Evolutionary conservation across 2,113 vertebrate species (phyloP), one percentile per base, ranked within the genome.

Genomic region (Apus apus): DNA sequence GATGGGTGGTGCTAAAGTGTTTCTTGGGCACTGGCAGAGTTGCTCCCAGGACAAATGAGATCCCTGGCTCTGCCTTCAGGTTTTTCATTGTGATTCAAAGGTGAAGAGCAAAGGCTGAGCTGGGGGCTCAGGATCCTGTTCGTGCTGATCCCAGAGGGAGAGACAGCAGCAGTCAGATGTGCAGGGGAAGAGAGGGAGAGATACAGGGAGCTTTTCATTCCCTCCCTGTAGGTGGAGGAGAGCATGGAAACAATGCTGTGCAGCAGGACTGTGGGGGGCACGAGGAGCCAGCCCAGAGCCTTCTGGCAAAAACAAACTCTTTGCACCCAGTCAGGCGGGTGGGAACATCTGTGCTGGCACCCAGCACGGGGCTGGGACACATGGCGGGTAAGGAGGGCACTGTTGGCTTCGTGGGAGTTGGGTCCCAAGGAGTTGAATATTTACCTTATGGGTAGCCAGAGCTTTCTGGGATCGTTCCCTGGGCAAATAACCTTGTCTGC

Each of bases 221-320:
- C 89, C 62, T 97, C 94, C 61, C 96, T 95, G 98, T 98, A 98
- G 98, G 98, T 97, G 98, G 98, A 82, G 34, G 92, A 92, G 93
- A 97, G 97, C 97, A 98, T 51, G 98, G 95, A 91, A 98, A 98
- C 97, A 97, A 97, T 97, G 96, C 93, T 57, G 95, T 93, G 87
- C 29, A 32, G 94, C 89, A 58, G 88, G 84, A 95, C 87, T 95
- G 97, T 81, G 96, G 97, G 96, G 97, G 96, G 86, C 93, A 94
- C 72, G 74, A 66, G 74, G 92, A 93, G 89, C 85, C 95, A 73
- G 94, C 87, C 90, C 78, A 95, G 96, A 97, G 48, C 48, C 86
- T 97, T 97, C 85, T 97, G 97, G 96, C 96, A 94, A 94, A 97
- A 97, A 95, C 8, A 91, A 97, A 79, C 77, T 82, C n/a, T 97